Evolutionary conservation across 2,888 invertebrate species (phyloP), one percentile per base, ranked within the genome.

Genomic region (Elegia similella): DNA sequence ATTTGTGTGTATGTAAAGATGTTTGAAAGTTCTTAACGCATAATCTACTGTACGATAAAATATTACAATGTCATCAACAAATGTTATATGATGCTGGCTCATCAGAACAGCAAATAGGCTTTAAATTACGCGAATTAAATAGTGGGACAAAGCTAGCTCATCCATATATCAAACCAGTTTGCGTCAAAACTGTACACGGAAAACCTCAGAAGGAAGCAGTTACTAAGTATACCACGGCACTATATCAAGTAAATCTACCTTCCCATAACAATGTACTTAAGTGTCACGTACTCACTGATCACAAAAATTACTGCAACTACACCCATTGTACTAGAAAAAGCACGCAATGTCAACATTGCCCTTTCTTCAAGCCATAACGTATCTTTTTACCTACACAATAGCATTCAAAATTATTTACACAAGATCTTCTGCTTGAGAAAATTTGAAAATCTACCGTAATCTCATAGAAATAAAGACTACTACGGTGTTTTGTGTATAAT

Each of bases 261-360:
- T 46, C 23, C 46, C 46, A 46, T 29, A 13, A 47, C 29, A 29
- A 47, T 29, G n/a, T 47, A 46, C 8, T 8, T 46, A 46, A 23
- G 29, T 29, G 29, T 29, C 29, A 47, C 29, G 47, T 29, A 47
- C 38, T 38, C 38, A 38, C n/a, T 7, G 29, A 47, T 47, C 29
- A 47, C 23, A 47, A 29, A 47, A 47, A 47, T 47, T 30, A 47
- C 47, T 30, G 47, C 13, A 47, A 29, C 29, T 38, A 38, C 38
- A 38, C 38, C 38, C 12, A 38, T 38, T 47, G 23, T 46, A 23
- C 46, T 46, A 46, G 46, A 46, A 47, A 43, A 43, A 47, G 47
- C 47, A 47, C 47, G 47, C 47, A 29, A 47, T 13, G 12, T 6
- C 47, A 30, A 5, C 13, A 47, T 47, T 7, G 29, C 13, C 47